These are phyloP conservation scores for Brachyptera risi DNA, from an alignment of 2,888 invertebrate genomes.

Conservation along the genomic window DNA sequence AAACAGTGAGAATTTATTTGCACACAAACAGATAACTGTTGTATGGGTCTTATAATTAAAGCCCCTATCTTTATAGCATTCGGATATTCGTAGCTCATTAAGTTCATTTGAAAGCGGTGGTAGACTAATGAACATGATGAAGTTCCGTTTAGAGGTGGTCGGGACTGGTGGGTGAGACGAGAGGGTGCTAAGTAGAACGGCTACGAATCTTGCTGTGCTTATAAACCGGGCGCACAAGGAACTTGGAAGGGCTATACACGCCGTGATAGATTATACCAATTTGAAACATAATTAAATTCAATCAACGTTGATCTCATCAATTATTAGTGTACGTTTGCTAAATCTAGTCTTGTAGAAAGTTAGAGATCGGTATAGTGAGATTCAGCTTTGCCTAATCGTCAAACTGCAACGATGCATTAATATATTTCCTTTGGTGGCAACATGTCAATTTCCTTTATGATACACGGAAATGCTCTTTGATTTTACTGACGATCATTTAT, in stretches of 20 bases:
- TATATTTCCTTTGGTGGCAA: constrained; percentile 25
- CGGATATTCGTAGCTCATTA: constrained; percentile 27
- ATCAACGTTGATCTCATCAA: constrained; percentile 16
- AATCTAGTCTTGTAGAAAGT: background rate
- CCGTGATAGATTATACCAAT: constrained; percentile 19
- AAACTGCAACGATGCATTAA: constrained; percentile 1
- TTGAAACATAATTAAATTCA: constrained; percentile 19
- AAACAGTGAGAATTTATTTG: background rate
- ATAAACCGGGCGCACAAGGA: background rate
- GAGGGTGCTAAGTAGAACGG: constrained; percentile 1
- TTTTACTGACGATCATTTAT: too few relatives aligned
- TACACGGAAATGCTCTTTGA: too few relatives aligned
- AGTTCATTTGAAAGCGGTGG: constrained; percentile 16
- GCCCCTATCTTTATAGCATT: constrained; percentile 23
- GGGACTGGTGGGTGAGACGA: background rate
- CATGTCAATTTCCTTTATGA: constrained; percentile 28
- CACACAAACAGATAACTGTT: background rate
- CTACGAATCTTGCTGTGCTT: too few relatives aligned
- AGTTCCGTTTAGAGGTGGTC: background rate
- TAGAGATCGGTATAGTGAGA: too few relatives aligned
- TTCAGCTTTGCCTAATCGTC: too few relatives aligned
- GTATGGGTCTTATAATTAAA: constrained; percentile 13
- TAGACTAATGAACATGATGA: constrained; percentile 5
- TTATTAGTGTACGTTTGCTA: constrained; percentile 15
- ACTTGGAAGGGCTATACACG: background rate